Base-by-base conservation (phyloP, 2,113 vertebrate species). In the Penelope pileata region DNA sequence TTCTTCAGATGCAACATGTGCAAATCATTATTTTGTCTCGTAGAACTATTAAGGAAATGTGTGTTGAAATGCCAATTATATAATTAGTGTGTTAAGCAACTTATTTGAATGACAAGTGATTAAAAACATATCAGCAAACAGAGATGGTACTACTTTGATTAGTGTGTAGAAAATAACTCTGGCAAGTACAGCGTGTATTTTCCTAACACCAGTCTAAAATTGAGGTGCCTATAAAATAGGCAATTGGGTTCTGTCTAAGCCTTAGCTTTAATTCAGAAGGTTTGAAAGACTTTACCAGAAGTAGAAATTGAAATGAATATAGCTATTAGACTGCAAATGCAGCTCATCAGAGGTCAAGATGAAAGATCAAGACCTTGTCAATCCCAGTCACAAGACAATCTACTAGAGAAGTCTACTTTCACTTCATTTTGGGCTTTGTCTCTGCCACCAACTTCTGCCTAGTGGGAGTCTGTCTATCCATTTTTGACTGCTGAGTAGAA, bases 61-160 rank as follows among this genome's bases (percentile, higher is more conserved):
- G 77, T 84, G 84, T 91, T 89, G 90, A 94, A 94, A 95, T 69
- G 68, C 30, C 88, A 94, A 92, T 96, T 96, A 94, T 62, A 75
- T 81, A 94, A 93, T 95, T 92, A 93, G 79, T 21, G 47, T 80
- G 76, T 91, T 95, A 93, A 81, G 90, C 72, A 95, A 93, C 72
- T 78, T 93, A 60, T 69, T 1, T 76, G 78, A 94, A 87, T 70
- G 94, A 94, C 64, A 91, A 93, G 64, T 78, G 56, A 72, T 77
- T 91, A 96, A 95, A 83, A 36, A 40, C 9, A 3, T 47, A 88
- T 60, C 85, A 94, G 73, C 67, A 67, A 81, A 79, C 59, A 90
- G 77, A 51, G 36, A 56, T 1, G 74, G 62, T 13, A 76, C 68
- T 80, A 40, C 75, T 94, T 68, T 62, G 43, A 81, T 64, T 23